Percentiles rank a stretch among this genome's conserved stretches.
Evolutionary conservation across 2,797 vertebrate genomes (phyloP).

Genomic region (Erpetoichthys calabaricus): DNA sequence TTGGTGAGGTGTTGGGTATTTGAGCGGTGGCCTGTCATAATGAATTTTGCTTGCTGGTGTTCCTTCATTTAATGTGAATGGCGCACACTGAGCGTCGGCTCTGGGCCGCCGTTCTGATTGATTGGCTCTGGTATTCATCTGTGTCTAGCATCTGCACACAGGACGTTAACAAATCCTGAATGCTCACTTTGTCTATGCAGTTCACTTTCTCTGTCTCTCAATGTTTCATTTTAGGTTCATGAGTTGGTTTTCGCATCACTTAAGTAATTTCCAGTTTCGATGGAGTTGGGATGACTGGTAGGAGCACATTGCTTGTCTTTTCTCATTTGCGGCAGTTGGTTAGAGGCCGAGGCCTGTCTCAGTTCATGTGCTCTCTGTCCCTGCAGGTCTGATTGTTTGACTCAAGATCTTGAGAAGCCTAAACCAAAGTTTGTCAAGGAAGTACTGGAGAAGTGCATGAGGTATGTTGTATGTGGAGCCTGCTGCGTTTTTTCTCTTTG

Average conservation of each 20-base stretch:
- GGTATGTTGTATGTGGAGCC: conserved; percentile 42
- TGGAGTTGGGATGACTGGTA: conserved; percentile 99
- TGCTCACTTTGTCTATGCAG: too few species aligned
- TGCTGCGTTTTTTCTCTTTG: not conserved
- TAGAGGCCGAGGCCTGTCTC: not conserved
- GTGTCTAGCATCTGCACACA: too few species aligned
- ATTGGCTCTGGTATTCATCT: too few species aligned
- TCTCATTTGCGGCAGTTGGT: not conserved
- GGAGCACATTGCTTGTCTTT: conserved; percentile 23
- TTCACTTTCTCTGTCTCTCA: not conserved
- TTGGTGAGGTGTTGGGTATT: too few species aligned
- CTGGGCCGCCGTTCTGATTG: too few species aligned
- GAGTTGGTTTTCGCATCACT: conserved; percentile 95
- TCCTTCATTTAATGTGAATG: not conserved
- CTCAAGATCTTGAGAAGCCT: conserved; percentile 75
- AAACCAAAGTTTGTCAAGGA: conserved; percentile 96
- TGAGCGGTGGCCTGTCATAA: not conserved
- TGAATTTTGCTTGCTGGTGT: not conserved
- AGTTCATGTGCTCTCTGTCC: too few species aligned
- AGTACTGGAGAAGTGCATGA: conserved; percentile 91
- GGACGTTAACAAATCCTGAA: too few species aligned
- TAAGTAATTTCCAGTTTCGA: conserved; percentile 95
- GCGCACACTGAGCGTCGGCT: not conserved
- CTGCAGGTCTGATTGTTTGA: conserved; percentile 81
- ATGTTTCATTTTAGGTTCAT: conserved; percentile 50